These are phyloP conservation scores for Notothenia rossii DNA, from an alignment of 2,113 vertebrate species.

Conservation along the genomic window DNA sequence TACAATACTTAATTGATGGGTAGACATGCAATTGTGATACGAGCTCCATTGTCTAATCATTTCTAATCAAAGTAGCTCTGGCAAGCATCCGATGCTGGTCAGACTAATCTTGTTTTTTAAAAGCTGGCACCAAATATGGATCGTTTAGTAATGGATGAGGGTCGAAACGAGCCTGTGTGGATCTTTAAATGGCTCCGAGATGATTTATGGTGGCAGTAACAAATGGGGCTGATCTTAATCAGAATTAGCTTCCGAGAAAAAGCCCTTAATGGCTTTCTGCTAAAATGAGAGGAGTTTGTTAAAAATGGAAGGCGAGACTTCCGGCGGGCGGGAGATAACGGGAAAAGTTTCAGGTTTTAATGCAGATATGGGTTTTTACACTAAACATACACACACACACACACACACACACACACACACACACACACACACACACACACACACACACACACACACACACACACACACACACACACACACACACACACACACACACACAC, in stretches of 20 bases:
- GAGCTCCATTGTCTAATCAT: too few relatives aligned
- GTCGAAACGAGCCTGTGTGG: conserved; percentile 36
- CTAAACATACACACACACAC: background rate
- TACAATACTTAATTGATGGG: too few relatives aligned
- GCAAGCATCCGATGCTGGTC: background rate
- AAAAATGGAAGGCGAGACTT: conserved; percentile 52
- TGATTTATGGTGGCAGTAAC: conserved; percentile 74
- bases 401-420: background rate
- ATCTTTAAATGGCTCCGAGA: conserved; percentile 69
- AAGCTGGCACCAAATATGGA: conserved; percentile 27
- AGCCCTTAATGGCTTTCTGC: conserved; percentile 54
- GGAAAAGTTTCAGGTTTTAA: background rate
- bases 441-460: background rate
- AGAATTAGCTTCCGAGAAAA: conserved; percentile 65
- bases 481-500: background rate
- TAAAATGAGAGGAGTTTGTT: conserved; percentile 66
- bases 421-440: background rate
- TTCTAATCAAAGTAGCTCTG: too few relatives aligned
- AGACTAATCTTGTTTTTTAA: conserved; percentile 19
- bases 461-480: background rate
- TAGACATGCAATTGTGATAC: too few relatives aligned
- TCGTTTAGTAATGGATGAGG: conserved; percentile 58
- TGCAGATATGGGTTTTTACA: background rate
- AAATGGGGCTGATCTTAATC: conserved; percentile 70
- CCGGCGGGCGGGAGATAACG: background rate